phyloP scores from a whole-genome alignment of 2,888 invertebrate genomes.

The Euspilapteryx auroguttella region DNA sequence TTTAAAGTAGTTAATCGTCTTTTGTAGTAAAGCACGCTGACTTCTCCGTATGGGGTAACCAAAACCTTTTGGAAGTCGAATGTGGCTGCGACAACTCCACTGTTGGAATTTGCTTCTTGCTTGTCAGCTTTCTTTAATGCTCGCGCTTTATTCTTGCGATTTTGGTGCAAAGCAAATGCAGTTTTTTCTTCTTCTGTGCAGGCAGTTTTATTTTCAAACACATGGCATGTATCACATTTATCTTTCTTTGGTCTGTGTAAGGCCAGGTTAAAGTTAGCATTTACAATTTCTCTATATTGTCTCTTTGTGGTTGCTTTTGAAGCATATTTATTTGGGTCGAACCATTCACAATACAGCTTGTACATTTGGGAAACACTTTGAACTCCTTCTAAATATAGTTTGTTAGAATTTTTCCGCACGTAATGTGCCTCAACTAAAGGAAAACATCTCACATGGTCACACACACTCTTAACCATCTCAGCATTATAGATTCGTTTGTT shows the following conservation, averaged over 20 bases:
- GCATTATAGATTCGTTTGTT: conserved; percentile 2
- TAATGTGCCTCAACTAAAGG: conserved; percentile 8
- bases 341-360: conserved; percentile 4
- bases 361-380: conserved; percentile 3
- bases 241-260: conserved; percentile 10
- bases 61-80: conserved; percentile 11
- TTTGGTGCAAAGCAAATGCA: conserved; percentile 1
- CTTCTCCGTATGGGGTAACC: conserved; percentile 8
- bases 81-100: conserved; percentile 6
- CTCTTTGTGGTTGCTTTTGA: conserved; percentile 1
- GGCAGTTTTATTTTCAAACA: conserved; percentile 4
- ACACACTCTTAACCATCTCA: conserved; percentile 7
- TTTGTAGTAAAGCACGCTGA: conserved; percentile 6
- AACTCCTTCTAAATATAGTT: conserved; percentile 7
- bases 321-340: conserved; percentile 3
- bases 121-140: conserved; percentile 5
- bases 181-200: conserved; percentile 4
- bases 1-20: not conserved
- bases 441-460: conserved; percentile 9
- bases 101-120: conserved; percentile 3
- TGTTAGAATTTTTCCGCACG: conserved; percentile 7
- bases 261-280: conserved; percentile 9
- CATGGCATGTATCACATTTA: conserved; percentile 7
- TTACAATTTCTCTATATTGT: conserved; percentile 8
- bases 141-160: conserved; percentile 1